Conservation (phyloP, 2,113 vertebrate genomes). For the Hymenochirus boettgeri region DNA sequence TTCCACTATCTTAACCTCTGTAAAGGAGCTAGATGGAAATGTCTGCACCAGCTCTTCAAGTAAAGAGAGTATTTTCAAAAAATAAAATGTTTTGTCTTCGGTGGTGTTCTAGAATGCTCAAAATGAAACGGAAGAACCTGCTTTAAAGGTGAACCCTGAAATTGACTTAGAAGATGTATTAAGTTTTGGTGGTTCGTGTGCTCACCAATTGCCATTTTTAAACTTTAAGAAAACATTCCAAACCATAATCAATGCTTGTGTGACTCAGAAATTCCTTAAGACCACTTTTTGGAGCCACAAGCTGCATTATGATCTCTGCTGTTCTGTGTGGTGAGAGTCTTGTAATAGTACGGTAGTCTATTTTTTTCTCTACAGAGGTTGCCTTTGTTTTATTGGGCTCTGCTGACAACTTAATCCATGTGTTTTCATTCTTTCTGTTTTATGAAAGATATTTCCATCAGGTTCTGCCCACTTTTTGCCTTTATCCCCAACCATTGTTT, state of each 20-base stretch:
- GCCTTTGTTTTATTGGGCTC: background rate
- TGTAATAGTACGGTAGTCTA: slow-evolving; percentile 28
- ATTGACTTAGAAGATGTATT: slow-evolving; percentile 30
- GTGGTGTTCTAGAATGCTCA: background rate
- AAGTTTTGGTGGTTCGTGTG: slow-evolving; percentile 36
- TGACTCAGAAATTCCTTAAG: slow-evolving; percentile 32
- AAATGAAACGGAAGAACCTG: slow-evolving; percentile 27
- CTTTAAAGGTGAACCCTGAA: slow-evolving; percentile 41
- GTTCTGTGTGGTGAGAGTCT: slow-evolving; percentile 30
- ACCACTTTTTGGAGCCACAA: slow-evolving; percentile 41
- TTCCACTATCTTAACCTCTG: slow-evolving; percentile 30
- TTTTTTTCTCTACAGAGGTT: background rate
- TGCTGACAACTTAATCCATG: background rate
- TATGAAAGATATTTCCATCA: background rate
- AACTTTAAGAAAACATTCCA: slow-evolving; percentile 32
- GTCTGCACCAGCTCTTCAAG: slow-evolving; percentile 25
- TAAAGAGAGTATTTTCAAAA: slow-evolving; percentile 34
- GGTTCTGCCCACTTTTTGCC: background rate
- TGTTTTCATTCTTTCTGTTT: background rate
- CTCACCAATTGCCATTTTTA: slow-evolving; percentile 32
- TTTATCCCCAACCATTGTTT: background rate
- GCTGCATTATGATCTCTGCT: slow-evolving; percentile 37
- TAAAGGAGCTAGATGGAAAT: slow-evolving; percentile 38
- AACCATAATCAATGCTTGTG: background rate
- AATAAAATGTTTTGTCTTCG: slow-evolving; percentile 8